phyloP scores from a whole-genome alignment of 2,113 vertebrate genomes.

The Vombatus ursinus region DNA sequence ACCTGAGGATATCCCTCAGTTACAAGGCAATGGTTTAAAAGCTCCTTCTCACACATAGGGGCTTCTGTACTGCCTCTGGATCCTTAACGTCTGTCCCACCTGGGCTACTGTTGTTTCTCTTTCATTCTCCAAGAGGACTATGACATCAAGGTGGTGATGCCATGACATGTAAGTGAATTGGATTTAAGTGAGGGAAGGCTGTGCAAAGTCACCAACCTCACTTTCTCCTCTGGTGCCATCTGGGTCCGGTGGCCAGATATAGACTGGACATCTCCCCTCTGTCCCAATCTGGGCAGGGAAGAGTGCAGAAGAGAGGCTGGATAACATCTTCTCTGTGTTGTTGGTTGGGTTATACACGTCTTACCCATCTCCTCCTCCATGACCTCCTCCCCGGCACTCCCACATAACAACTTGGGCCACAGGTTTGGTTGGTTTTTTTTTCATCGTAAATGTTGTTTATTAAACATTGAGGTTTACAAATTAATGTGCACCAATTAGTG shows the following conservation, averaged over 20 bases:
- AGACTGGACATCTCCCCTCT: too few relatives aligned
- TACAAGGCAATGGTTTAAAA: neutral
- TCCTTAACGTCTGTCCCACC: neutral
- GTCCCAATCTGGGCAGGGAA: neutral
- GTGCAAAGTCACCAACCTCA: too few relatives aligned
- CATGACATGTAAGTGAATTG: too few relatives aligned
- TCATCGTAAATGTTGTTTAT: too few relatives aligned
- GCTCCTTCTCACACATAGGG: neutral
- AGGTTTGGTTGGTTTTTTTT: neutral
- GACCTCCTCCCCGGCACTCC: neutral
- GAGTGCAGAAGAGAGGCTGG: neutral
- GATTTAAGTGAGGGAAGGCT: too few relatives aligned
- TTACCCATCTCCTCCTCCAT: neutral
- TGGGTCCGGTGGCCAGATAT: too few relatives aligned
- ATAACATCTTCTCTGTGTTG: neutral
- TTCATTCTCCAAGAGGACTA: too few relatives aligned
- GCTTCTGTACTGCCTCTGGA: neutral
- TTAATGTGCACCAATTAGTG: too few relatives aligned
- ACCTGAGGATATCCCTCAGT: neutral
- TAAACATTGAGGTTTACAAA: too few relatives aligned
- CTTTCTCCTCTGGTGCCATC: too few relatives aligned
- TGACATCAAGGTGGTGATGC: too few relatives aligned
- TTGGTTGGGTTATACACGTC: neutral
- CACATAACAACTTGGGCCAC: neutral
- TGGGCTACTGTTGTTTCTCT: neutral